phyloP scores from a whole-genome alignment of 2,113 vertebrate species.

The Lophura nycthemera region DNA sequence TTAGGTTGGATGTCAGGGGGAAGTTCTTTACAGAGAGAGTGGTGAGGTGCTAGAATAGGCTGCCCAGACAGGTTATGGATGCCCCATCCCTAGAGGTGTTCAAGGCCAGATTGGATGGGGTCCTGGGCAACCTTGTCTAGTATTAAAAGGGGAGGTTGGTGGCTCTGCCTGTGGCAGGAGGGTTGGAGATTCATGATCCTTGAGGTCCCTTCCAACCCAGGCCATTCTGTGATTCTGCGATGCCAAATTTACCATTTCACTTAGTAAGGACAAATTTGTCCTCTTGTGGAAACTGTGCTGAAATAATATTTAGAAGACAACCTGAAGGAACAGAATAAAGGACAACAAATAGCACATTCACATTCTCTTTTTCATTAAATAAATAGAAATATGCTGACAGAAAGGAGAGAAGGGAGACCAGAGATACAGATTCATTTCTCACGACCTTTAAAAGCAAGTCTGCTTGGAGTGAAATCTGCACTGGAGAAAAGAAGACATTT shows the following conservation, averaged over 20 bases:
- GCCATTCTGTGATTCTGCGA: no score
- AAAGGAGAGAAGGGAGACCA: not conserved
- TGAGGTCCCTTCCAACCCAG: no score
- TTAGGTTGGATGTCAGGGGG: no score
- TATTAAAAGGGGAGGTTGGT: no score
- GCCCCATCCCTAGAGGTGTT: no score
- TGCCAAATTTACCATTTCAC: not conserved
- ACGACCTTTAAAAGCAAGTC: not conserved
- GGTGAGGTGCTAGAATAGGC: no score
- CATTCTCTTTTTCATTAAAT: not conserved
- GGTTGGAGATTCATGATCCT: no score
- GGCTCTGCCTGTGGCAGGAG: no score
- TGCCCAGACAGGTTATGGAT: no score
- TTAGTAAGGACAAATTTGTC: not conserved
- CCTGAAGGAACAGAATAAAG: not conserved
- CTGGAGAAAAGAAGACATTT: not conserved
- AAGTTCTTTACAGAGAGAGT: no score
- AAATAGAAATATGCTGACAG: not conserved
- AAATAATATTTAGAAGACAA: not conserved
- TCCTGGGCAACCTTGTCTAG: no score
- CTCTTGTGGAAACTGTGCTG: not conserved
- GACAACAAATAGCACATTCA: not conserved
- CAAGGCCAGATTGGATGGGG: no score
- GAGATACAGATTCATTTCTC: not conserved
- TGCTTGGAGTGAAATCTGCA: not conserved